A percentile compares a stretch with the other conserved stretches of the same genome.
Conservation (phyloP, 2,113 vertebrate species). For the Hyaena hyaena region DNA sequence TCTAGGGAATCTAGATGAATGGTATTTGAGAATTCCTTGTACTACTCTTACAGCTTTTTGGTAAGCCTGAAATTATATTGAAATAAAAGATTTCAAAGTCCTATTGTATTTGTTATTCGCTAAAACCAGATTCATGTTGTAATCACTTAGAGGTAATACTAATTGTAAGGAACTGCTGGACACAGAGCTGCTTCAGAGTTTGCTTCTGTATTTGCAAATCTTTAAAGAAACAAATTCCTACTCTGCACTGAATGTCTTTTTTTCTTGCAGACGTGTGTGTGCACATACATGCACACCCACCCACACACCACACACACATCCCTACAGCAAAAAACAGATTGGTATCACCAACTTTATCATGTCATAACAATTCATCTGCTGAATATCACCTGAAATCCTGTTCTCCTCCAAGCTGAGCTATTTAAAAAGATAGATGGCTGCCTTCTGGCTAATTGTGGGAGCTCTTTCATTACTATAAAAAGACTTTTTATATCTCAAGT, state of each 20-base stretch:
- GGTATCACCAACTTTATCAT: slow-evolving; percentile 80
- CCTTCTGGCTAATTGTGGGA: slow-evolving; percentile 89
- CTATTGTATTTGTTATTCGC: slow-evolving; percentile 13
- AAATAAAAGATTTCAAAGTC: slow-evolving; percentile 19
- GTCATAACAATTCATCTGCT: slow-evolving; percentile 85
- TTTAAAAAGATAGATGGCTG: slow-evolving; percentile 88
- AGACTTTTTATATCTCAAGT: slow-evolving; percentile 86
- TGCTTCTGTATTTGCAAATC: background rate
- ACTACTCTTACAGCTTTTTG: background rate
- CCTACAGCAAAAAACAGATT: slow-evolving; percentile 48
- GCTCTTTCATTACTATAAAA: slow-evolving; percentile 86
- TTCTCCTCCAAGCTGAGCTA: slow-evolving; percentile 78
- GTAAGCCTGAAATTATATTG: slow-evolving; percentile 24
- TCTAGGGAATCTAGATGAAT: background rate
- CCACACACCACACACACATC: background rate
- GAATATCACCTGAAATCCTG: slow-evolving; percentile 73
- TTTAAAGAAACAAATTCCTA: slow-evolving; percentile 29
- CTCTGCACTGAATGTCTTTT: background rate
- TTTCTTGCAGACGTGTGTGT: background rate
- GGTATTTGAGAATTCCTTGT: background rate
- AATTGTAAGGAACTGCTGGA: slow-evolving; percentile 54
- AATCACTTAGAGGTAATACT: slow-evolving; percentile 65
- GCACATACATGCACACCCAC: too few relatives aligned
- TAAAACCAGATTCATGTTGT: slow-evolving; percentile 62
- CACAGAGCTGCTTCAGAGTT: slow-evolving; percentile 6